Base-by-base conservation (phyloP, 2,888 invertebrate genomes). In the Xanthostigma xanthostigma region DNA sequence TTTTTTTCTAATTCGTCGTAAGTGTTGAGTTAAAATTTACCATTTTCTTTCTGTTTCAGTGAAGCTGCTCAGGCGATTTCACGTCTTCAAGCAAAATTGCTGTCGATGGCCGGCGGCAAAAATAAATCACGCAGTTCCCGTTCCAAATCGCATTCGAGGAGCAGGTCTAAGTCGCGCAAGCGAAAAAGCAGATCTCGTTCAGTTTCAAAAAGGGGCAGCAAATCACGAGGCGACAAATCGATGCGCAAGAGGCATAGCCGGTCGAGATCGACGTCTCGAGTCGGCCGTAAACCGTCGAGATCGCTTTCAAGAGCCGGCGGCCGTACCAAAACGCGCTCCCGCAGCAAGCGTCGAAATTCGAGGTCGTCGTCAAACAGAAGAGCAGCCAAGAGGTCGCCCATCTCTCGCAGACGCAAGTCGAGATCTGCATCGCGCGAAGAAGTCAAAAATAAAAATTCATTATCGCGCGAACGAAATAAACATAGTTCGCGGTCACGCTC, bases 21-120 rank as follows among this genome's bases (percentile, higher is more conserved):
- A 14, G 14, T 46, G 36, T 48, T 40, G 9, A 12, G 10, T 36
- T 13, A 11, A 41, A 17, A 11, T 37, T n/a, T 9, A 39, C 46
- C 2, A 43, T 9, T 43, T 45, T 43, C 41, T 17, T 11, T 11
- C n/a, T 36, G 8, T 36, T 50, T 36, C 52, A 70, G 69, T 49
- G 67, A 67, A 59, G 65, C 69, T 8, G 64, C 66, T 8, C 71
- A 68, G n/a, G 67, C 71, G 2, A 72, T 78, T 48, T 75, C 77
- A 6, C 72, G 76, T 56, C 66, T 78, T 6, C 79, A 79, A 61
- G 78, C 76, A 5, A 78, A 78, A 58, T 62, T 78, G 52, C 69
- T 78, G 68, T 76, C 75, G 50, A 69, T 78, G 58, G 76, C 78
- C 1, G 77, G 76, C 48, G 71, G 69, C 14, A 71, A 64, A 53